These are phyloP conservation scores for Lonchura striata DNA, from an alignment of 2,113 vertebrate species.

Conservation along the genomic window DNA sequence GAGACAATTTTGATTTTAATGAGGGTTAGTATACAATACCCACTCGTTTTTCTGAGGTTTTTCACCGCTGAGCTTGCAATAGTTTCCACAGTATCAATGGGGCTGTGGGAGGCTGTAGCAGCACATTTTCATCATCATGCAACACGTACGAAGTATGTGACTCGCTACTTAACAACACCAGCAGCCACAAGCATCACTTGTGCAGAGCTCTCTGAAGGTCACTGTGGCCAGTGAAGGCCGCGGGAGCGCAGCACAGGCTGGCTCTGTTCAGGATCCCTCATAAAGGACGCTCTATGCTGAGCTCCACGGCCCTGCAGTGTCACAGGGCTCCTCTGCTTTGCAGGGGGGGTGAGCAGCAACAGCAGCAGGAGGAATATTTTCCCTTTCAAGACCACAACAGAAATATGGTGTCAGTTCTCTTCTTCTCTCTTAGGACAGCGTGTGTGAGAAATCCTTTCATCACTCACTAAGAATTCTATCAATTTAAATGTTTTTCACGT, in stretches of 20 bases:
- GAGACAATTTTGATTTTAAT: not conserved
- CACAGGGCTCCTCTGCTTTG: not conserved
- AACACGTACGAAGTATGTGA: not conserved
- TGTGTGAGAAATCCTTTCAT: not conserved
- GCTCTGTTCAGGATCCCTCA: slow-evolving; percentile 9
- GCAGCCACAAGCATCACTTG: not conserved
- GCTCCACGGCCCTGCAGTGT: not conserved
- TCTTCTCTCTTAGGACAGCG: not conserved
- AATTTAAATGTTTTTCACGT: not conserved
- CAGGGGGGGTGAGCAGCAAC: not conserved
- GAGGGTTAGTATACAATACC: not conserved
- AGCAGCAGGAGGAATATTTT: not conserved
- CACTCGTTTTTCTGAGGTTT: not conserved
- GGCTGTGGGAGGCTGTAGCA: not conserved
- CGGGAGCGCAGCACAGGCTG: not conserved
- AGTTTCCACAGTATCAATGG: not conserved
- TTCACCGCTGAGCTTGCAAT: not conserved
- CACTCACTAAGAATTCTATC: not conserved
- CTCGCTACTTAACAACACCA: not conserved
- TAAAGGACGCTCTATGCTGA: slow-evolving; percentile 8
- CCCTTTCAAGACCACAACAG: not conserved
- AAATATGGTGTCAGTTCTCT: not conserved
- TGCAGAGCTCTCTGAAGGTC: not conserved
- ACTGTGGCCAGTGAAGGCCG: not conserved
- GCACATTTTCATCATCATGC: not conserved